Evolutionary conservation across 2,888 invertebrate species (phyloP), one percentile per base, ranked within the genome.

Genomic region (Eumerus sabulonum): DNA sequence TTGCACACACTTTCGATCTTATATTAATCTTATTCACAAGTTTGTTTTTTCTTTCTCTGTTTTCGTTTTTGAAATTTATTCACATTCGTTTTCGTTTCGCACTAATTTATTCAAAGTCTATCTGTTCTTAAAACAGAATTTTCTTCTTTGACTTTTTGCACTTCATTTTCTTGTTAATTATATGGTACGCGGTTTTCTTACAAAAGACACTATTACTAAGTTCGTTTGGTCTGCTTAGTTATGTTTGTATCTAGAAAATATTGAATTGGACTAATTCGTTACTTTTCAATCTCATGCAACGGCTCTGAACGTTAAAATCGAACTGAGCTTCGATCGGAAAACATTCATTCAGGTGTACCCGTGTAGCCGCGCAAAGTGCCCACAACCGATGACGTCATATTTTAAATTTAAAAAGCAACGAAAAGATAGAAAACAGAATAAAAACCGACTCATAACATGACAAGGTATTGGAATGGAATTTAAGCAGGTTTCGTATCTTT

Each of bases 361-460:
- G 42, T 38, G 66, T 13, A 44, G 67, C 64, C 73, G 64, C 68
- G 62, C 63, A 63, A 66, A 64, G 63, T 74, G 59, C 73, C 79
- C 64, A 79, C 79, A 59, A 60, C 62, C 74, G 73, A 79, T 79
- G 79, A 79, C 79, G 79, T 79, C 79, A 79, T 50, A 16, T 50
- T 70, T 77, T 70, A 50, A 51, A 73, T 54, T 63, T 60, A 64
- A 60, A 73, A 73, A 40, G n/a, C 9, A 48, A n/a, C 16, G 48
- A 48, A 57, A 59, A 17, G 47, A 38, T 14, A 54, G 56, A 18
- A 27, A 45, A 53, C n/a, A n/a, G n/a, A n/a, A n/a, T n/a, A 40
- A 47, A 59, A 57, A 40, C 56, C 60, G 76, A 76, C 66, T 53
- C 70, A 27, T 7, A 27, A 4, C 2, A 27, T 7, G 27, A 27